phyloP scores from a whole-genome alignment of 2,113 vertebrate species.

The Scartelaos histophorus region DNA sequence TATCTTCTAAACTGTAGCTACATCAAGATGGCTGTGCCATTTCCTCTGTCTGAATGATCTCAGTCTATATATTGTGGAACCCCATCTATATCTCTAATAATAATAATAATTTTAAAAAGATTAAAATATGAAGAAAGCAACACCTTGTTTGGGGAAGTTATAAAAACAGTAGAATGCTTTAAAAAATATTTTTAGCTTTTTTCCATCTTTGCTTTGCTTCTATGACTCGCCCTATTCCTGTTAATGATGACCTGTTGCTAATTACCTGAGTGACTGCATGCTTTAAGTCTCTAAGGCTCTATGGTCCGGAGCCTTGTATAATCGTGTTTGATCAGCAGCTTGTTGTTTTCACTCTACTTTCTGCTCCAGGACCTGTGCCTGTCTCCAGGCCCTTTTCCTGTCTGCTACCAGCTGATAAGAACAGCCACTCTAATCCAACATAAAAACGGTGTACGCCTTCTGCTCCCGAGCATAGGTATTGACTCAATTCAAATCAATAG shows the following conservation, averaged over 20 bases:
- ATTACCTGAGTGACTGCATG: neutral
- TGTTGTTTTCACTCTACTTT: slow-evolving; percentile 52
- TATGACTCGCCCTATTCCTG: neutral
- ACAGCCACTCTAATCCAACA: slow-evolving; percentile 47
- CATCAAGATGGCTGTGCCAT: too few species aligned
- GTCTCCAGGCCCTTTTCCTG: slow-evolving; percentile 51
- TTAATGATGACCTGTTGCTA: neutral
- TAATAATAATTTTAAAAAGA: too few species aligned
- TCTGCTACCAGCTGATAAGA: slow-evolving; percentile 68
- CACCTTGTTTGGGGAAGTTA: too few species aligned
- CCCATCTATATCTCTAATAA: too few species aligned
- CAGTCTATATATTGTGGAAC: too few species aligned
- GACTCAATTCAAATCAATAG: slow-evolving; percentile 72
- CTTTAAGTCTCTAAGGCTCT: slow-evolving; percentile 1
- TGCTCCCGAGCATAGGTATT: slow-evolving; percentile 44
- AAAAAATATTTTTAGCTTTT: neutral
- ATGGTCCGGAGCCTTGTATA: slow-evolving; percentile 15
- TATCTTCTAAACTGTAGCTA: too few species aligned
- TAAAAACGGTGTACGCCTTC: slow-evolving; percentile 50
- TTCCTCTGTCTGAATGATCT: neutral
- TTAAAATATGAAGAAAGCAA: too few species aligned
- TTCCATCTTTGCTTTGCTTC: neutral
- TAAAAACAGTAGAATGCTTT: neutral
- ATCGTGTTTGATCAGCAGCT: slow-evolving; percentile 56
- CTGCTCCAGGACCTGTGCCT: slow-evolving; percentile 41